Conservation (phyloP, 1,140 invertebrate genomes). For the Cotesia chilonis region DNA sequence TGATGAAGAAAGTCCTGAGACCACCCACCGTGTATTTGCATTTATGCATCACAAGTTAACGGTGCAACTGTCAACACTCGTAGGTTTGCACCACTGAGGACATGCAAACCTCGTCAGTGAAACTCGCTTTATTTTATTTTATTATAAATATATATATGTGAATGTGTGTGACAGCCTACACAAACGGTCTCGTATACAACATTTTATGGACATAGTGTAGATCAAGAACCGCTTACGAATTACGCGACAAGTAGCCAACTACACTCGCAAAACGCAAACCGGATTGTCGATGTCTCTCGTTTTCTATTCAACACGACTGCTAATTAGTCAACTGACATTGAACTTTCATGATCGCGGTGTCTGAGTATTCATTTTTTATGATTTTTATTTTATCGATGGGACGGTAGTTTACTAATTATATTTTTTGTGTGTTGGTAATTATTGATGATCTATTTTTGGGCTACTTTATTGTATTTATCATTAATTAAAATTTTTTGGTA, state of each 20-base stretch:
- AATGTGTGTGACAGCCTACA: not conserved
- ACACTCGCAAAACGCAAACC: slow-evolving; percentile 43
- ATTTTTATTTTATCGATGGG: not conserved
- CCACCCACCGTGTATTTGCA: slow-evolving; percentile 25
- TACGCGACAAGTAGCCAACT: slow-evolving; percentile 57
- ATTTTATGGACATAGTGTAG: slow-evolving; percentile 39
- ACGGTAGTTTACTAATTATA: not conserved
- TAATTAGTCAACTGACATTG: slow-evolving; percentile 64
- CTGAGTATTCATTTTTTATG: slow-evolving; percentile 52
- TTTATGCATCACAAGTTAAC: not conserved
- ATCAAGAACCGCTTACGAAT: slow-evolving; percentile 62
- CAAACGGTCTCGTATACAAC: too few relatives aligned
- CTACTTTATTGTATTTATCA: too few relatives aligned
- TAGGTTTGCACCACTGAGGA: slow-evolving; percentile 6
- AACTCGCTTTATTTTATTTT: not conserved
- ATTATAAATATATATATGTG: not conserved
- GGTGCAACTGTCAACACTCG: slow-evolving; percentile 24
- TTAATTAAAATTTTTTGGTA: too few relatives aligned
- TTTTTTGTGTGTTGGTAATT: slow-evolving; percentile 12
- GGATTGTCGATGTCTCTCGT: slow-evolving; percentile 35
- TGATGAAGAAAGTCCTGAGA: slow-evolving; percentile 13
- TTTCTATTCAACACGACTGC: slow-evolving; percentile 63
- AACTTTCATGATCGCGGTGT: slow-evolving; percentile 48
- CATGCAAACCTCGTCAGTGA: slow-evolving; percentile 14
- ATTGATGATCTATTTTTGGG: too few relatives aligned